phyloP scores from a whole-genome alignment of 2,888 invertebrate genomes.

The Pseudococcus viburni region DNA sequence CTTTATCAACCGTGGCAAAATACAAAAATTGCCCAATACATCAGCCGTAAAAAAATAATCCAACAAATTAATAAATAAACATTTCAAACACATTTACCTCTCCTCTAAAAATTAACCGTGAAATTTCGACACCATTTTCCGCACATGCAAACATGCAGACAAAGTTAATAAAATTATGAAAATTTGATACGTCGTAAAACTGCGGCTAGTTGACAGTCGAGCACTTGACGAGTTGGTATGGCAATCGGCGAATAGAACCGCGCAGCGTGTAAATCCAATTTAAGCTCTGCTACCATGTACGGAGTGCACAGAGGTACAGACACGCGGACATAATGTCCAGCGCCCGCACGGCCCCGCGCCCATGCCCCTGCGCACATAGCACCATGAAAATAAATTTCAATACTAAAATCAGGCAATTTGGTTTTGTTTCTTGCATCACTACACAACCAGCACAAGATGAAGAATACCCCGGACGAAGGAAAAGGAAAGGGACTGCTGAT shows the following conservation, averaged over 20 bases:
- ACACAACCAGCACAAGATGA: neutral
- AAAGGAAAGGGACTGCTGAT: neutral
- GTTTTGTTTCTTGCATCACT: neutral
- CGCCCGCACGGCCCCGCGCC: neutral
- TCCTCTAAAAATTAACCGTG: too few species aligned
- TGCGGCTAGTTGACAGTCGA: neutral
- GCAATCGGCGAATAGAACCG: neutral
- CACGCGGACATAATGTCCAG: too few species aligned
- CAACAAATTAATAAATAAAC: too few species aligned
- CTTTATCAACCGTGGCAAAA: too few species aligned
- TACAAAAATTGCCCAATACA: too few species aligned
- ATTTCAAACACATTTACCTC: too few species aligned
- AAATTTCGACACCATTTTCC: neutral
- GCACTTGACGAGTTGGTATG: neutral
- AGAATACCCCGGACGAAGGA: neutral
- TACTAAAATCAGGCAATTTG: neutral
- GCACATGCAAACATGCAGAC: neutral
- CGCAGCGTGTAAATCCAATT: neutral
- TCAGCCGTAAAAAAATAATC: too few species aligned
- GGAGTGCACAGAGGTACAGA: too few species aligned
- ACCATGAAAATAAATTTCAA: neutral
- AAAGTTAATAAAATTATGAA: neutral
- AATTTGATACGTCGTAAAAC: neutral
- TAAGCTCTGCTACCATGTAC: conserved; percentile 1
- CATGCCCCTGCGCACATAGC: neutral